Conservation (phyloP, 2,113 vertebrate species). For the Callithrix jacchus region DNA sequence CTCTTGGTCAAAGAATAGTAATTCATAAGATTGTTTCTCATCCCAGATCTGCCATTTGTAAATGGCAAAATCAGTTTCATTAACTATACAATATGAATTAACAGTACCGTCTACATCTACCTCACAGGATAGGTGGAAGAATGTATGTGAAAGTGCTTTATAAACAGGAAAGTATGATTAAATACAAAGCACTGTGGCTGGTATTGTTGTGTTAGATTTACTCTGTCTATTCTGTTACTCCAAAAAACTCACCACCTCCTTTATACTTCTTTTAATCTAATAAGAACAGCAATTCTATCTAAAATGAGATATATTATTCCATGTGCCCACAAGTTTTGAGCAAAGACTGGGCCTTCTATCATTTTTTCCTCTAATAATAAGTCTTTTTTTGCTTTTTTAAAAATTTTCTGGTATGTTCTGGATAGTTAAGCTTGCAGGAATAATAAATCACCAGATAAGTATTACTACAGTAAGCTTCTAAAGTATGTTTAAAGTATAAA, state of each 20-base stretch:
- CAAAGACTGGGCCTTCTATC: neutral
- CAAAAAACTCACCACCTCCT: neutral
- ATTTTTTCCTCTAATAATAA: neutral
- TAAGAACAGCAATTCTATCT: neutral
- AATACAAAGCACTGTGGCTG: neutral
- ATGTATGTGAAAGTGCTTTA: neutral
- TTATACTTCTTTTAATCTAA: neutral
- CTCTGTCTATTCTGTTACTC: neutral
- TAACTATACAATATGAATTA: neutral
- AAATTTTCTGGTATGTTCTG: neutral
- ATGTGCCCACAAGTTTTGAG: neutral
- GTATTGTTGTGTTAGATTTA: neutral
- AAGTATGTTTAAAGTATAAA: slow-evolving; percentile 23
- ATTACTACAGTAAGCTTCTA: slow-evolving; percentile 25
- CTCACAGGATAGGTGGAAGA: neutral
- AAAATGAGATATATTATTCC: neutral
- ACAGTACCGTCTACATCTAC: neutral
- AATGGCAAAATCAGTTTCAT: neutral
- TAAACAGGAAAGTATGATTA: neutral
- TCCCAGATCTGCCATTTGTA: neutral
- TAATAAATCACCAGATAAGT: neutral
- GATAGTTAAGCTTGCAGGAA: neutral
- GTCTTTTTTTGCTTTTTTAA: neutral
- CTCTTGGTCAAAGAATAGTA: neutral
- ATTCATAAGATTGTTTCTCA: neutral